Evolutionary conservation across 2,888 invertebrate species (phyloP).

Genomic region (Aspidiotus destructor): DNA sequence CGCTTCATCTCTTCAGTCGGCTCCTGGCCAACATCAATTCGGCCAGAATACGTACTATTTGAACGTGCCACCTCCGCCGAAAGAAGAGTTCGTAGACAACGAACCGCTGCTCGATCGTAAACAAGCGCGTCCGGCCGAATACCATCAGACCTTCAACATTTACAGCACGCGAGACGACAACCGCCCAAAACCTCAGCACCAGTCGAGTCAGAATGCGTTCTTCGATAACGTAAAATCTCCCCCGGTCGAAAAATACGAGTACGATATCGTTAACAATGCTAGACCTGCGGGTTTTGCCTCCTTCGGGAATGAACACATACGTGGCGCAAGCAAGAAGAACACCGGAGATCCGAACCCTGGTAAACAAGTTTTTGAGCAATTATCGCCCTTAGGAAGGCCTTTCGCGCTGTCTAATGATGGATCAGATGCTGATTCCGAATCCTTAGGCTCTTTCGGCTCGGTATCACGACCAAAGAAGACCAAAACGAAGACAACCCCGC

Average conservation of each 20-base stretch:
- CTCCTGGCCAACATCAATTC: slow-evolving; percentile 17
- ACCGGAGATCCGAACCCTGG: slow-evolving; percentile 32
- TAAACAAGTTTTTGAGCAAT: slow-evolving; percentile 37
- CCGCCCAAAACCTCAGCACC: slow-evolving; percentile 35
- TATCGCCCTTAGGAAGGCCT: slow-evolving; percentile 37
- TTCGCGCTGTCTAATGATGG: slow-evolving; percentile 35
- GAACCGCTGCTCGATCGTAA: slow-evolving; percentile 6
- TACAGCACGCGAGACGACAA: slow-evolving; percentile 27
- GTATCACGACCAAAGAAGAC: slow-evolving; percentile 5
- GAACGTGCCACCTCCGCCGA: slow-evolving; percentile 11
- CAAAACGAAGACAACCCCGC: slow-evolving; percentile 17
- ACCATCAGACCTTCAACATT: slow-evolving; percentile 35
- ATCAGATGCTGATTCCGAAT: background rate
- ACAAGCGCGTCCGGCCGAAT: slow-evolving; percentile 13
- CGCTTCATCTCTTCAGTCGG: no score
- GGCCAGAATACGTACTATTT: slow-evolving; percentile 9
- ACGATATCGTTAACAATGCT: background rate
- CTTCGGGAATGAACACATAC: background rate
- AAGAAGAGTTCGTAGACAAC: slow-evolving; percentile 14
- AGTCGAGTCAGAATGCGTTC: slow-evolving; percentile 28
- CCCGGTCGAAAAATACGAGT: slow-evolving; percentile 8
- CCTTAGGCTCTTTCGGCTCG: background rate
- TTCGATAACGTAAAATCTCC: slow-evolving; percentile 34
- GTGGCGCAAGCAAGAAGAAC: slow-evolving; percentile 15
- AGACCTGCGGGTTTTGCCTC: slow-evolving; percentile 7